Base-by-base conservation (phyloP, 2,113 vertebrate species). In the Paralichthys olivaceus region DNA sequence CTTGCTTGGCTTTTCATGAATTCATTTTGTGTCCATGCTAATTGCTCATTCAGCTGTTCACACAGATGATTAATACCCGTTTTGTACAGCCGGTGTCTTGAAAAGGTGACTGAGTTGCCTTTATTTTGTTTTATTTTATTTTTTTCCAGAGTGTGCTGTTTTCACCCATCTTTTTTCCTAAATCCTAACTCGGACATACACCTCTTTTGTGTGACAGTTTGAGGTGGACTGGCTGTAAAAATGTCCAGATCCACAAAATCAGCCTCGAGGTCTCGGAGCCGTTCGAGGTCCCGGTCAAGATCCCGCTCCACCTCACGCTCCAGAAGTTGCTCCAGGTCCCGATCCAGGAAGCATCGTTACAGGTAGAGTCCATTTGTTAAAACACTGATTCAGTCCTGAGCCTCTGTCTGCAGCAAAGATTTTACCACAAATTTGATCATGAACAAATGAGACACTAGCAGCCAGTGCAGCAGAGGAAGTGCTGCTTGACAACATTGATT, bases 231-330 rank as follows among this genome's bases (percentile, higher is more conserved):
- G 84, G 74, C 75, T 54, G 80, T 86, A 89, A 83, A 90, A 91
- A 99, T 99, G 98, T 97, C 98, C 66, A 98, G 98, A 92, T 96
- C 95, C 6, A 95, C 95, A 49, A 98, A 96, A 90, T 98, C 97
- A 2, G 95, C 95, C 73, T 98, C 97, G 1, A 96, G 96, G 77
- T 98, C 97, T 62, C 95, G 96, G 2, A 98, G 97, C 67, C 94
- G 93, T 1, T 97, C 97, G 0, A 95, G 95, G 2, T 96, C 96
- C 1, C 90, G 96, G 4, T 97, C 97, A 0, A 96, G 96, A 9
- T 97, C 97, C 40, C 95, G 95, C 0, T 98, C 97, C n/a, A 95
- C 95, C 80, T 97, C 97, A 1, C 96, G 94, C 4, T 98, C 97
- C 45, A 95, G 96, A 9, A 97, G 96, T 75, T 94, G 93, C 4